Evolutionary conservation across 92 coral and sea anemone species (phyloP).

Genomic region (Bergia sp.): DNA sequence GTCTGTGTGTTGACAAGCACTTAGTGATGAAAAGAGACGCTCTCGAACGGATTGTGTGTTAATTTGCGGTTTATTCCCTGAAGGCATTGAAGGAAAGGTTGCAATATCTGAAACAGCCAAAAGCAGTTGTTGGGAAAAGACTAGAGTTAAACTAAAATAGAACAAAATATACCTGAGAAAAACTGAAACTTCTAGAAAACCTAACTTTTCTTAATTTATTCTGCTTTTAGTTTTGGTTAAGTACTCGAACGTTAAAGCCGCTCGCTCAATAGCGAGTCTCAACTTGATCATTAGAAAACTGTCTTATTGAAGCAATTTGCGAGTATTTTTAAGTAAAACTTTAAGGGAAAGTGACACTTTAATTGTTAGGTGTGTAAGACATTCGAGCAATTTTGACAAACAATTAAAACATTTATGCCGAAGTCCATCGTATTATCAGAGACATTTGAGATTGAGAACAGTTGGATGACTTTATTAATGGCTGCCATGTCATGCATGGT

Average conservation of each 20-base stretch:
- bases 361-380: neutral
- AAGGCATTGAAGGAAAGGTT: neutral
- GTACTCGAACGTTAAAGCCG: neutral
- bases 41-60: constrained; percentile 22
- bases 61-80: neutral
- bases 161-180: neutral
- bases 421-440: neutral
- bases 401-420: too few relatives aligned
- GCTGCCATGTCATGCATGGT: neutral
- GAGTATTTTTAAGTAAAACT: too few relatives aligned
- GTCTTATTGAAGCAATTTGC: neutral
- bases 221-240: neutral
- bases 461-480: neutral
- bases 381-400: neutral
- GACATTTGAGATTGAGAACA: neutral
- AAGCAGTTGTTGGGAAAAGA: neutral
- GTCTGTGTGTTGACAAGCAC: neutral
- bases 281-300: neutral
- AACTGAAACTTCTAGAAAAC: neutral
- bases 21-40: neutral
- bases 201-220: neutral
- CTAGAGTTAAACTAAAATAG: neutral
- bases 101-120: neutral
- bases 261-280: neutral
- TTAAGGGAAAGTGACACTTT: neutral